These are phyloP conservation scores for Tautogolabrus adspersus DNA, from an alignment of 2,113 vertebrate species.

Conservation along the genomic window DNA sequence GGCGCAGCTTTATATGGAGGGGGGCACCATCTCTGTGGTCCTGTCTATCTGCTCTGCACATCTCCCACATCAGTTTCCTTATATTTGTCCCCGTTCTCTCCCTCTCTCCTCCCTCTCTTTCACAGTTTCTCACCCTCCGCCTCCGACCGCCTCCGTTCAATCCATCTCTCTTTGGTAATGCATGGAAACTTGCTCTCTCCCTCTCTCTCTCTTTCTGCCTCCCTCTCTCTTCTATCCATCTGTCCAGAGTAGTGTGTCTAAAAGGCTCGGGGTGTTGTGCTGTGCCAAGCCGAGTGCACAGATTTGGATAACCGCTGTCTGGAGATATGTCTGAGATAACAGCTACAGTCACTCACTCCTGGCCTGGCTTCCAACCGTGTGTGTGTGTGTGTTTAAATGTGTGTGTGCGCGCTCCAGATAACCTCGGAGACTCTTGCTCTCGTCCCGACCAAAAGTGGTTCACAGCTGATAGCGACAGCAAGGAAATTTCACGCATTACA, in stretches of 20 bases:
- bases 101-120: constrained; percentile 35
- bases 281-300: constrained; percentile 74
- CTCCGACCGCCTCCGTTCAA: constrained; percentile 25
- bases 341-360: constrained; percentile 69
- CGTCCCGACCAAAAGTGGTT: constrained; percentile 59
- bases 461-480: constrained; percentile 69
- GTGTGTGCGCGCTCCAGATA: constrained; percentile 50
- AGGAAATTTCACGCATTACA: constrained; percentile 72
- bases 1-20: constrained; percentile 55
- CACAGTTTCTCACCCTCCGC: constrained; percentile 50
- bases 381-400: constrained; percentile 29
- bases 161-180: constrained; percentile 62
- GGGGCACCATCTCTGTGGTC: constrained; percentile 44
- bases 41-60: constrained; percentile 46
- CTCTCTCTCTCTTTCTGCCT: constrained; percentile 10
- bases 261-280: constrained; percentile 66
- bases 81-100: constrained; percentile 43
- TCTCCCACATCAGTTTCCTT: constrained; percentile 62
- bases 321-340: constrained; percentile 79
- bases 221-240: constrained; percentile 49
- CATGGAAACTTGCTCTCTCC: constrained; percentile 51
- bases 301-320: constrained; percentile 81
- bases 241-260: constrained; percentile 73
- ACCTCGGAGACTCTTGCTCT: constrained; percentile 63
- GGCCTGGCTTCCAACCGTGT: constrained; percentile 47